Evolutionary conservation across 2,888 invertebrate genomes (phyloP), one percentile per base, ranked within the genome.

Genomic region (Zygogramma bicolorata): DNA sequence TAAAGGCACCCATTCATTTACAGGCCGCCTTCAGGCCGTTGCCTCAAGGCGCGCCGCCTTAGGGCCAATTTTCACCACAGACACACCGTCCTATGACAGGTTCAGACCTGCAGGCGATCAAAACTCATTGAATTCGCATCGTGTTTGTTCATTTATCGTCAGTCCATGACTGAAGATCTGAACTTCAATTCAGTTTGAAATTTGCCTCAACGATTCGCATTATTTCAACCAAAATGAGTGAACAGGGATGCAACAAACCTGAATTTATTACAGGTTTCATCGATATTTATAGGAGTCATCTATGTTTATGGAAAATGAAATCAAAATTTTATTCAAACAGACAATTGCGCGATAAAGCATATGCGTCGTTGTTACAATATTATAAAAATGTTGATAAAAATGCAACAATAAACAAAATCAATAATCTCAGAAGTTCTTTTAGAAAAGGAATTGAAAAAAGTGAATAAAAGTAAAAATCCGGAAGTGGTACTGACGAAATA

Each of bases 61-160:
- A 53, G 53, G 53, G 53, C 53, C 53, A 53, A 53, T 53, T 53
- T 20, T 53, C 53, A 53, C 53, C n/a, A n/a, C 53, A 53, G 53
- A 53, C 53, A 53, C 53, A 53, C 53, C 53, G 53, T 10, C 53
- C 53, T 18, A 53, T 18, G 53, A 53, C 18, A 53, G 53, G 53
- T 53, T 15, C 53, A 53, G 53, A 53, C 18, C 53, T 53, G 53
- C 29, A 29, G 3, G 29, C 29, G 29, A 29, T 29, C 29, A 7
- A 29, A 29, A 29, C 29, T 29, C 29, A 53, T 53, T 53, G 53
- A 10, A 53, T 53, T 53, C 18, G 15, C 53, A 53, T 53, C 18
- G 53, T 53, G 53, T 53, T n/a, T 53, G 53, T 53, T 53, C 53
- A 29, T 29, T 29, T 53, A 53, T 53, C 53, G 53, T 53, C 53